Evolutionary conservation across 2,888 invertebrate species (phyloP).

Genomic region (Eutolmus rufibarbis): DNA sequence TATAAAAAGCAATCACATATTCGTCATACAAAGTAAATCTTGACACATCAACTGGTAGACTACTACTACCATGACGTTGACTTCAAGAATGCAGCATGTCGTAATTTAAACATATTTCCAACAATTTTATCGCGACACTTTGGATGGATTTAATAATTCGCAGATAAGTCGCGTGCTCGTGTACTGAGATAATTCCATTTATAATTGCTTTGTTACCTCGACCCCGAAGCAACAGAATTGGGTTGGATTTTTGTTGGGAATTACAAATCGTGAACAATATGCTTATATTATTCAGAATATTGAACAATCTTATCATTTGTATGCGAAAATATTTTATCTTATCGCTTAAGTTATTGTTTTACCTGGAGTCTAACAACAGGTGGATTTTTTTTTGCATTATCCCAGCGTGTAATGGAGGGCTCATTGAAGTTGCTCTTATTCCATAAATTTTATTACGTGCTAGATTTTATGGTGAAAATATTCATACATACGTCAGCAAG

Average conservation of each 20-base stretch:
- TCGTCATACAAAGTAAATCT: not conserved
- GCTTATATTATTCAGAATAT: not conserved
- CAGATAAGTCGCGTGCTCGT: not conserved
- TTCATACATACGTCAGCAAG: not conserved
- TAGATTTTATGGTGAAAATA: not conserved
- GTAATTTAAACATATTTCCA: not conserved
- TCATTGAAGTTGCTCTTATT: not conserved
- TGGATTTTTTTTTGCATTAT: not conserved
- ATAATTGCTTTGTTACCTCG: not conserved
- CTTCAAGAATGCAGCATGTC: not conserved
- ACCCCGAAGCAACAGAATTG: not conserved
- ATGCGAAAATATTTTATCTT: not conserved
- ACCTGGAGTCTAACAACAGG: not conserved
- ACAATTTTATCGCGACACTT: not conserved
- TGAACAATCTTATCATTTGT: not conserved
- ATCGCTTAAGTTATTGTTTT: not conserved
- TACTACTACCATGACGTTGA: not conserved
- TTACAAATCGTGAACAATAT: not conserved
- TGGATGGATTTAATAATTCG: not conserved
- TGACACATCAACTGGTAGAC: not conserved
- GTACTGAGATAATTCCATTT: not conserved
- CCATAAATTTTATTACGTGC: not conserved
- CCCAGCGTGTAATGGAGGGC: not conserved
- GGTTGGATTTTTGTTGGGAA: not conserved
- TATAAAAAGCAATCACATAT: not conserved